Base-by-base conservation (phyloP, 2,113 vertebrate genomes). In the Ornithorhynchus anatinus region DNA sequence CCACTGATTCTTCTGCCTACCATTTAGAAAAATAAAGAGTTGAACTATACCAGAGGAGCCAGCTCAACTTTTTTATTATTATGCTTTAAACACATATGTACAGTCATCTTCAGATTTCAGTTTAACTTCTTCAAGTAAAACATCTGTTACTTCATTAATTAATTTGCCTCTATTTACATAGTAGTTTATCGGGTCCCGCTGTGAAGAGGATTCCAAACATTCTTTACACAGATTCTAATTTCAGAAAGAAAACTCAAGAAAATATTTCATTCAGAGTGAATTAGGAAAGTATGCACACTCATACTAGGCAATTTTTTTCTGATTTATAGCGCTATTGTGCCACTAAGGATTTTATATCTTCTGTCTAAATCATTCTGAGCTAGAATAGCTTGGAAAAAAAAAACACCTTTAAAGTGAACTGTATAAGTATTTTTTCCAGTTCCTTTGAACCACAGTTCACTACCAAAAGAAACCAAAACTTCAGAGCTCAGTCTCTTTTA, bases 91-190 rank as follows among this genome's bases (percentile, higher is more conserved):
- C 23, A 68, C 50, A 81, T 72, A 70, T 16, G 39, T 61, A 74
- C 71, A 37, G 16, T 66, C 66, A 45, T 57, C 74, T 45, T 65
- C 67, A 81, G 77, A 62, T 73, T n/a, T 86, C 50, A 44, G 75
- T 79, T 69, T 77, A 69, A 74, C 77, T 58, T 84, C 72, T 84
- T 82, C 60, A 69, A 70, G 72, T 65, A 70, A 67, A 84, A 60
- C 71, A 69, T 82, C 78, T 87, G 75, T 75, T 81, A 87, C 79
- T 79, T 84, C 82, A 51, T 80, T 81, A 80, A 83, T 83, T 72
- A 42, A 67, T 23, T 45, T 67, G 33, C 66, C 43, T 70, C 53
- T 77, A 77, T 82, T 85, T 85, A 67, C 72, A 69, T 74, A 89
- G 85, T 77, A 86, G 66, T 81, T 84, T 80, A 84, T 60, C 69